These are phyloP conservation scores for Pseudorasbora parva DNA, from an alignment of 2,113 vertebrate genomes.

Conservation along the genomic window DNA sequence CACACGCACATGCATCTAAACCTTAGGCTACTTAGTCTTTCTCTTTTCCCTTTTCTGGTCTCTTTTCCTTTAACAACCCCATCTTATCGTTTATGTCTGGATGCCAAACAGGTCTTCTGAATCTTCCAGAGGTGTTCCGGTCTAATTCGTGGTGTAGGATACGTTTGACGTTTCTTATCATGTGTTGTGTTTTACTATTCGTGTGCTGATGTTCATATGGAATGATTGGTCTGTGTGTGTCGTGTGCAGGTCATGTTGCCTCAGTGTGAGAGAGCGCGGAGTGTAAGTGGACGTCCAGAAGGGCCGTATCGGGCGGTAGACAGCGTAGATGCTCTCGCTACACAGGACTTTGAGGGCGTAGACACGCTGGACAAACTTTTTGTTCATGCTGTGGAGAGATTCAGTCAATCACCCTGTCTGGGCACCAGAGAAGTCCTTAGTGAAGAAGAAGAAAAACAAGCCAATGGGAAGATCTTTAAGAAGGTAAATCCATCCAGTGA, in stretches of 20 bases:
- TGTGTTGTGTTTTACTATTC: background rate
- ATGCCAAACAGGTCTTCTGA: background rate
- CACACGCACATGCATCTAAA: background rate
- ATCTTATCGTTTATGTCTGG: background rate
- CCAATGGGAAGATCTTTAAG: constrained; percentile 95
- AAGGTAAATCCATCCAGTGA: constrained; percentile 78
- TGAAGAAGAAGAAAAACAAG: constrained; percentile 92
- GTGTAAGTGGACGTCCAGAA: constrained; percentile 74
- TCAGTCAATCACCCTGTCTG: constrained; percentile 83
- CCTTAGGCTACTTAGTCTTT: background rate
- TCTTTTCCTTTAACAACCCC: background rate
- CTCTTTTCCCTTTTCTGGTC: background rate
- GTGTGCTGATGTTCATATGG: background rate
- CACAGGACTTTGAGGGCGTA: constrained; percentile 86
- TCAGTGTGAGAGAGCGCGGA: constrained; percentile 42
- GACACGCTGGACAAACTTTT: constrained; percentile 96
- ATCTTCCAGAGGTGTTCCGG: background rate
- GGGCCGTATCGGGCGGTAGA: constrained; percentile 92
- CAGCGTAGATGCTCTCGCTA: constrained; percentile 83
- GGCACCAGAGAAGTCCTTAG: constrained; percentile 90
- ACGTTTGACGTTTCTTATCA: background rate
- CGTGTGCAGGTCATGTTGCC: constrained; percentile 41
- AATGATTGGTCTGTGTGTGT: constrained; percentile 40
- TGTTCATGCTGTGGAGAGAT: constrained; percentile 82
- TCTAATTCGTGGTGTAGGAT: background rate